Conservation (phyloP, 2,888 invertebrate species). For the Caenorhabditis sp. region DNA sequence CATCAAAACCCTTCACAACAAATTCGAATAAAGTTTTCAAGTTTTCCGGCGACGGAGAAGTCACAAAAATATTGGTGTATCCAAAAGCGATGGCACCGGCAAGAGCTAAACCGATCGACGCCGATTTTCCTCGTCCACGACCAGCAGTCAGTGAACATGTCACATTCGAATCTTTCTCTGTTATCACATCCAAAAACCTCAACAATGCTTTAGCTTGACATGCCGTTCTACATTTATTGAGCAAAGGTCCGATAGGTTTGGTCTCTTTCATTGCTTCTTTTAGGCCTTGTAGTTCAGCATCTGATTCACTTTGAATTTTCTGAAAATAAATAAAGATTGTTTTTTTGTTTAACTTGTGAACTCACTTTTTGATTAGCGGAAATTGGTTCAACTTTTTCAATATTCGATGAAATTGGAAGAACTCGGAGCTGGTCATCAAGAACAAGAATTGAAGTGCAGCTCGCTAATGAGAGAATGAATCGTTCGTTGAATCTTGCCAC, state of each 20-base stretch:
- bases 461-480: constrained; percentile 87
- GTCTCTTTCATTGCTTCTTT: constrained; percentile 86
- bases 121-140: constrained; percentile 94
- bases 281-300: constrained; percentile 79
- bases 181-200: constrained; percentile 89
- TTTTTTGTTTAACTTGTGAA: too few species aligned
- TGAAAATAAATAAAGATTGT: too few species aligned
- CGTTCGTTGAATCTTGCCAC: constrained; percentile 95
- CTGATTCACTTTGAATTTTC: constrained; percentile 71
- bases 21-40: constrained; percentile 96
- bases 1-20: constrained; percentile 87
- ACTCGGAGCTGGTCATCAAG: constrained; percentile 91
- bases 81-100: constrained; percentile 76
- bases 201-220: constrained; percentile 55
- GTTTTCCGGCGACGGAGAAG: constrained; percentile 97
- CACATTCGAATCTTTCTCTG: constrained; percentile 86
- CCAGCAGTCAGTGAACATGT: constrained; percentile 95
- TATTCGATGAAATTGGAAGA: constrained; percentile 88
- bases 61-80: constrained; percentile 93
- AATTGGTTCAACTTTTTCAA: constrained; percentile 79
- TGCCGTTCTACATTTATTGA: constrained; percentile 85
- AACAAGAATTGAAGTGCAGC: constrained; percentile 80
- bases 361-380: constrained; percentile 34
- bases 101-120: constrained; percentile 88
- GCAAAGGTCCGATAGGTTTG: constrained; percentile 87